Percentiles rank a stretch among this genome's conserved stretches.
Conservation (phyloP, 2,888 invertebrate species). For the Mimachlamys varia region DNA sequence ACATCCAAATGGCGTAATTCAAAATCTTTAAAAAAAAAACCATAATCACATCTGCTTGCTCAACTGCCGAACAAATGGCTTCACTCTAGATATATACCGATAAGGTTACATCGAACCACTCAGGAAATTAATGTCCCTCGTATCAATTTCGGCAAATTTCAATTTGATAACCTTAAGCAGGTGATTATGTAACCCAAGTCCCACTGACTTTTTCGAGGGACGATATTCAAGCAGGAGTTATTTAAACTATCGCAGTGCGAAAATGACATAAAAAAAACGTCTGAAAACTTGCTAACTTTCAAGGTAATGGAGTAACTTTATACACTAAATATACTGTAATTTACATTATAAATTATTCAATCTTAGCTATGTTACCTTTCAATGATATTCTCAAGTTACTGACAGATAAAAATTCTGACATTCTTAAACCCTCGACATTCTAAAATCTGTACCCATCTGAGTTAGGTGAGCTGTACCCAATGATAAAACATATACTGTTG, state of each 20-base stretch:
- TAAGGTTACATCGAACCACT: conserved; percentile 27
- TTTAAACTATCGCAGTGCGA: too few species aligned
- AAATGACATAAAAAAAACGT: neutral
- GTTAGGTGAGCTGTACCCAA: neutral
- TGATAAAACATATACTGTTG: neutral
- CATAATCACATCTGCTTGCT: conserved; percentile 22
- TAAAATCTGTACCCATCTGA: neutral
- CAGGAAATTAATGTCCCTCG: neutral
- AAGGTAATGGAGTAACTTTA: conserved; percentile 6
- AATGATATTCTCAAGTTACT: conserved; percentile 5
- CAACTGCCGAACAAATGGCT: conserved; percentile 27
- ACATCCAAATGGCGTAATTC: neutral
- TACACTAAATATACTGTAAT: neutral
- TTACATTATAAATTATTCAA: conserved; percentile 8
- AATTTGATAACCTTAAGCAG: conserved; percentile 31
- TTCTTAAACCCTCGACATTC: neutral
- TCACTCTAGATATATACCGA: neutral
- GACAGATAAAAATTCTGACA: neutral
- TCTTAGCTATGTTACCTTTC: neutral
- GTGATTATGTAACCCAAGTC: conserved; percentile 11
- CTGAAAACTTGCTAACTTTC: neutral
- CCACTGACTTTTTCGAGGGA: neutral
- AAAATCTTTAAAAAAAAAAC: neutral
- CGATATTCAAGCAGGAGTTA: neutral
- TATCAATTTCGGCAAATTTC: conserved; percentile 10